Evolutionary conservation across 2,888 invertebrate genomes (phyloP).

Genomic region (Argyresthia goedartella): DNA sequence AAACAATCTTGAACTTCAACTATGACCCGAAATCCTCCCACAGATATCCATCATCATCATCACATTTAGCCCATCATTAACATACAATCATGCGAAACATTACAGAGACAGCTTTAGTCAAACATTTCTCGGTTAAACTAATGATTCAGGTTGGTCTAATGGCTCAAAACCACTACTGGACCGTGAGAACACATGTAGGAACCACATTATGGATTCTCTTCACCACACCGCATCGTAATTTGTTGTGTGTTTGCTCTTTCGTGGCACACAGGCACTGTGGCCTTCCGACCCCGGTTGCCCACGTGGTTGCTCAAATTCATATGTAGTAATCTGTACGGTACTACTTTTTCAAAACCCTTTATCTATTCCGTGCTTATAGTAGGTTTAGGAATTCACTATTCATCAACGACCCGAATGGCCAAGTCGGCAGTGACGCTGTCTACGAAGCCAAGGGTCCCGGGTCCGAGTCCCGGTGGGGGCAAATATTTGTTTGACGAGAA

Average conservation of each 20-base stretch:
- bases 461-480: too few species aligned
- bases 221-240: conserved; percentile 40
- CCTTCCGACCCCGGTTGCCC: background rate
- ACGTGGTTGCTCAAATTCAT: background rate
- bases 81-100: background rate
- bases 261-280: background rate
- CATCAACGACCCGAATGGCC: too few species aligned
- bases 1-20: too few species aligned
- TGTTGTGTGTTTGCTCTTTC: background rate
- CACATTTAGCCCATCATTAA: background rate
- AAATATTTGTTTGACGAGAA: too few species aligned
- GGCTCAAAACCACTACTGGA: background rate
- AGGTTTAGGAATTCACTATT: too few species aligned
- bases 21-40: too few species aligned
- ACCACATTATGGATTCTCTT: conserved; percentile 44
- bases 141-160: background rate
- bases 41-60: too few species aligned
- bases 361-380: too few species aligned
- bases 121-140: background rate
- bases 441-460: too few species aligned
- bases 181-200: conserved; percentile 13
- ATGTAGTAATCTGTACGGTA: background rate
- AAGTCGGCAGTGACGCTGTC: too few species aligned
- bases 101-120: background rate
- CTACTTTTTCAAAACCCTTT: too few species aligned